Conservation (phyloP, 1,140 invertebrate species). For the Drosophila chauvacae region DNA sequence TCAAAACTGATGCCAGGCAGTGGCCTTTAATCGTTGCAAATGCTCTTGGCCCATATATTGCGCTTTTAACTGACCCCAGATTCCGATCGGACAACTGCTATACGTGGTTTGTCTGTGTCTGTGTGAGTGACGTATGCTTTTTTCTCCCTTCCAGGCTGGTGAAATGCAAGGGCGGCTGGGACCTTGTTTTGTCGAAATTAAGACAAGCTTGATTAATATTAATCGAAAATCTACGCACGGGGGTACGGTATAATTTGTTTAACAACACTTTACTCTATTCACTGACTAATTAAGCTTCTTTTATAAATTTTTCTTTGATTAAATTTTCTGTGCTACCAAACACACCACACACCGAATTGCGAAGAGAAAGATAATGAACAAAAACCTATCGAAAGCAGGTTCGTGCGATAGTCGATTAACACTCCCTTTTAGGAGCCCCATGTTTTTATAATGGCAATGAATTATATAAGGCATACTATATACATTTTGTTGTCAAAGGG, state of each 20-base stretch:
- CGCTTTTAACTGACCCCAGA: constrained; percentile 3
- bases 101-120: constrained; percentile 49
- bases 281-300: constrained; percentile 52
- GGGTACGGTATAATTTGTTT: constrained; percentile 11
- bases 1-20: background rate
- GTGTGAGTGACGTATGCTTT: constrained; percentile 78
- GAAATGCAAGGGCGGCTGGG: constrained; percentile 43
- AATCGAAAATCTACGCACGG: background rate
- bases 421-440: background rate
- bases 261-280: constrained; percentile 60
- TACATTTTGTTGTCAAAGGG: too few relatives aligned
- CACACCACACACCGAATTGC: constrained; percentile 67
- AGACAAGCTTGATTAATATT: background rate
- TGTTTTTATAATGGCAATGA: background rate
- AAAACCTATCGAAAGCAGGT: constrained; percentile 33
- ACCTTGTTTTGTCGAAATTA: constrained; percentile 46
- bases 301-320: constrained; percentile 57
- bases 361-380: constrained; percentile 59
- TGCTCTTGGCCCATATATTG: background rate
- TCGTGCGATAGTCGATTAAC: constrained; percentile 16
- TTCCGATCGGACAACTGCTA: constrained; percentile 36
- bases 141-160: constrained; percentile 55
- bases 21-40: background rate
- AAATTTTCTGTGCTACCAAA: constrained; percentile 73
- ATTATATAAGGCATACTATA: background rate